Evolutionary conservation across 1,140 invertebrate species (phyloP).

Genomic region (Araneus ventricosus): DNA sequence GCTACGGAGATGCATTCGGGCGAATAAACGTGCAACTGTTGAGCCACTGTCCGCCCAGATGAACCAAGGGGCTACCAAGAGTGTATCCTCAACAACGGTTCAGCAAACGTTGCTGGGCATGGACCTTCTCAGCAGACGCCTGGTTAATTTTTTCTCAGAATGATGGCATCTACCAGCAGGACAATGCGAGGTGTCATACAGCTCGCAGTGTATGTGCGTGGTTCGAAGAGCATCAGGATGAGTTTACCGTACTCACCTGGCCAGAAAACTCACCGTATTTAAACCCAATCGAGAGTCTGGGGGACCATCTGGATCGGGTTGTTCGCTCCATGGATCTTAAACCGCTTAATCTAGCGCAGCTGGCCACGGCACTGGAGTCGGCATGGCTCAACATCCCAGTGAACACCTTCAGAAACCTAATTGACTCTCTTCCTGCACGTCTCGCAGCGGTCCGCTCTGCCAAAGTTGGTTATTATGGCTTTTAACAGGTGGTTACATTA

Average conservation of each 20-base stretch:
- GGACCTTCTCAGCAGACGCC: background rate
- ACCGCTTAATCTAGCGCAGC: background rate
- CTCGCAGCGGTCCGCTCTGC: background rate
- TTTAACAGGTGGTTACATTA: background rate
- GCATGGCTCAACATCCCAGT: background rate
- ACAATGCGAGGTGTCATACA: background rate
- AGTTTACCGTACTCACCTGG: too few species aligned
- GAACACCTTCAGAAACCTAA: background rate
- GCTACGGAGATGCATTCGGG: background rate
- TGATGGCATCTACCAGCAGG: background rate
- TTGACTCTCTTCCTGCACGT: background rate
- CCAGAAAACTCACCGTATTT: too few species aligned
- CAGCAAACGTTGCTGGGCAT: background rate
- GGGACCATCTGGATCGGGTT: background rate
- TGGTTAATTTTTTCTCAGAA: background rate
- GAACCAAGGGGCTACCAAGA: background rate
- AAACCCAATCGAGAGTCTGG: background rate
- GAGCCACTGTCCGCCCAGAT: background rate
- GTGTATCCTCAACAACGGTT: background rate
- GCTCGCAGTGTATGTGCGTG: background rate
- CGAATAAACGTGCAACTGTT: background rate
- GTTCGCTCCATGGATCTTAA: background rate
- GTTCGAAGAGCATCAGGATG: background rate
- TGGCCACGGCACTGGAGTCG: background rate
- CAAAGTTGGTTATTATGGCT: background rate